These are phyloP conservation scores for Panonychus citri DNA, from an alignment of 1,140 invertebrate species.

Conservation along the genomic window DNA sequence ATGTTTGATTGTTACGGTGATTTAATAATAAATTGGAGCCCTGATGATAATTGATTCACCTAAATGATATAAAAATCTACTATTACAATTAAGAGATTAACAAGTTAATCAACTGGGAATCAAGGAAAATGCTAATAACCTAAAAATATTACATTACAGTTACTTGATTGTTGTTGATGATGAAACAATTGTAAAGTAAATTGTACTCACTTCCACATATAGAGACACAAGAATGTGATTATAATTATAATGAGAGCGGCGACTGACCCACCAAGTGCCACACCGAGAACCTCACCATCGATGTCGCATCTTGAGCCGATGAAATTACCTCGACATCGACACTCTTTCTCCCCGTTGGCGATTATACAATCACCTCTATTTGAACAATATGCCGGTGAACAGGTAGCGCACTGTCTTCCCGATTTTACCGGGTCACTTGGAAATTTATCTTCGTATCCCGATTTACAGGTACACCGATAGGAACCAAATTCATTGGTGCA, in stretches of 20 bases:
- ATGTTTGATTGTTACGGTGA: too few species aligned
- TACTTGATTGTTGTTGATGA: too few species aligned
- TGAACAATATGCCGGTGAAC: slow-evolving; percentile 48
- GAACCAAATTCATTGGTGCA: slow-evolving; percentile 75
- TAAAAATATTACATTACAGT: too few species aligned
- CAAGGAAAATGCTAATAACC: too few species aligned
- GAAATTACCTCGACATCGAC: slow-evolving; percentile 36
- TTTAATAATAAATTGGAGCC: too few species aligned
- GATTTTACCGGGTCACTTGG: slow-evolving; percentile 36
- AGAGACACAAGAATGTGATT: slow-evolving; percentile 54
- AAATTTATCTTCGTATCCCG: slow-evolving; percentile 35
- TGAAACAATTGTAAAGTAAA: neutral
- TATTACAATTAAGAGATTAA: too few species aligned
- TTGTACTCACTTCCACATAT: slow-evolving; percentile 55
- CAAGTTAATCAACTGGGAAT: too few species aligned
- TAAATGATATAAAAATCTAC: too few species aligned
- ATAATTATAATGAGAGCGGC: slow-evolving; percentile 66
- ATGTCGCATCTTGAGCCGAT: slow-evolving; percentile 68
- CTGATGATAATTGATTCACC: too few species aligned
- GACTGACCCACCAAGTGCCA: slow-evolving; percentile 64
- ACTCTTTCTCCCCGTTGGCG: slow-evolving; percentile 42
- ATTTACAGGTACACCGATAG: slow-evolving; percentile 57
- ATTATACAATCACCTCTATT: slow-evolving; percentile 54
- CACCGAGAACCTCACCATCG: slow-evolving; percentile 68
- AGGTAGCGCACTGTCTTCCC: slow-evolving; percentile 44